Percentiles rank a stretch among this genome's conserved stretches.
phyloP scores from a whole-genome alignment of 2,113 vertebrate genomes.

The Oriolus oriolus region DNA sequence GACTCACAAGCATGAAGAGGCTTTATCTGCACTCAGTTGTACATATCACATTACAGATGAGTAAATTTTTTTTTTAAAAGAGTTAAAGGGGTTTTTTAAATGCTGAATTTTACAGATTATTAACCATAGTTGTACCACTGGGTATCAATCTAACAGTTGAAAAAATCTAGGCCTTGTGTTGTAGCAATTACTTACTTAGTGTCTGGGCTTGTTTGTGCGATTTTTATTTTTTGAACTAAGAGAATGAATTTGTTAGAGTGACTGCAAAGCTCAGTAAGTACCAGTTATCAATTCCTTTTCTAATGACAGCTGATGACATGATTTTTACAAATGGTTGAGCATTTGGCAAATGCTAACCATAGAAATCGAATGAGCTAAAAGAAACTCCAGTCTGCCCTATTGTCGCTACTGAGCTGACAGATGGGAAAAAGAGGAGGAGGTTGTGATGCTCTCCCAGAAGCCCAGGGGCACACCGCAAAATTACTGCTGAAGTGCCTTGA shows the following conservation, averaged over 20 bases:
- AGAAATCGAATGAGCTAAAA: constrained; percentile 51
- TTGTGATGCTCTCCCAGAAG: constrained; percentile 36
- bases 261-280: constrained; percentile 13
- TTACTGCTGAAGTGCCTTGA: neutral
- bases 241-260: constrained; percentile 7
- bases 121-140: neutral
- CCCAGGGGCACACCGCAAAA: neutral
- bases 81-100: neutral
- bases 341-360: constrained; percentile 46
- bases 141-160: neutral
- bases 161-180: neutral
- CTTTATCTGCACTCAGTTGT: neutral
- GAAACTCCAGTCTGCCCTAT: constrained; percentile 29
- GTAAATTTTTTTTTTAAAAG: neutral
- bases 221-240: neutral
- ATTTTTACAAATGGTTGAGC: constrained; percentile 57
- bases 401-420: constrained; percentile 24
- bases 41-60: neutral
- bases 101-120: neutral
- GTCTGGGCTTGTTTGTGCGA: neutral
- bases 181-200: neutral
- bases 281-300: constrained; percentile 46
- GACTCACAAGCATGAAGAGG: neutral
- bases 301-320: constrained; percentile 61
- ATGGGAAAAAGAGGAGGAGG: constrained; percentile 44